Evolutionary conservation across 2,113 vertebrate species (phyloP).

Genomic region (Jacana jacana): DNA sequence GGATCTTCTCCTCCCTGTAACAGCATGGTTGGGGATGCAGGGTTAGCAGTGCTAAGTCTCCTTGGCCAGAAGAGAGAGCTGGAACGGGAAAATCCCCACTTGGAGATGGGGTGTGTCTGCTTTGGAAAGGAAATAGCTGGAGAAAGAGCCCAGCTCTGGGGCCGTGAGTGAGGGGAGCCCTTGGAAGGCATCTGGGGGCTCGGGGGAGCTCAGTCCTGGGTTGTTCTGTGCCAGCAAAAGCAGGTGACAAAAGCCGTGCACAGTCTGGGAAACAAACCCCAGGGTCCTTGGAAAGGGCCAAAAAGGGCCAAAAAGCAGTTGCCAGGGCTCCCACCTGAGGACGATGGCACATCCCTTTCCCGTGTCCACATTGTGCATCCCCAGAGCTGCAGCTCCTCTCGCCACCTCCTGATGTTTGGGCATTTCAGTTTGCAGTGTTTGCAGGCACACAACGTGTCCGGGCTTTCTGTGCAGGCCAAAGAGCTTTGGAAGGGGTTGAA

Average conservation of each 20-base stretch:
- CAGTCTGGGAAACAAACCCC: background rate
- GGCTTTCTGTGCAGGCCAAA: background rate
- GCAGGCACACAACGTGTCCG: background rate
- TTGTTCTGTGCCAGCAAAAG: background rate
- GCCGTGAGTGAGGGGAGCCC: background rate
- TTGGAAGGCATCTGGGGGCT: background rate
- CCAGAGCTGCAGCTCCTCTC: background rate
- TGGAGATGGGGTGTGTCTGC: background rate
- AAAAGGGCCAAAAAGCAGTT: background rate
- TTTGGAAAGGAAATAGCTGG: background rate
- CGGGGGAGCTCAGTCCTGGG: background rate
- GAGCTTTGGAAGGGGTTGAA: background rate
- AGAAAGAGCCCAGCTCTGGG: rapidly evolving
- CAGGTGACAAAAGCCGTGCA: background rate
- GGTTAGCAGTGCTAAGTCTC: background rate
- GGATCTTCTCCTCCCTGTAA: background rate
- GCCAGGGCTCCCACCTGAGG: background rate
- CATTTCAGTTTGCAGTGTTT: background rate
- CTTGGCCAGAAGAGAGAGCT: background rate
- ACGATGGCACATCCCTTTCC: background rate
- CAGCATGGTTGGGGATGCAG: background rate
- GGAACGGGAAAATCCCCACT: background rate
- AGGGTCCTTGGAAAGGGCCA: background rate
- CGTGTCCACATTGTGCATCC: rapidly evolving
- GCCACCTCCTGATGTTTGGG: rapidly evolving